Base-by-base conservation (phyloP, 2,113 vertebrate species). In the Hemibagrus wyckioides region DNA sequence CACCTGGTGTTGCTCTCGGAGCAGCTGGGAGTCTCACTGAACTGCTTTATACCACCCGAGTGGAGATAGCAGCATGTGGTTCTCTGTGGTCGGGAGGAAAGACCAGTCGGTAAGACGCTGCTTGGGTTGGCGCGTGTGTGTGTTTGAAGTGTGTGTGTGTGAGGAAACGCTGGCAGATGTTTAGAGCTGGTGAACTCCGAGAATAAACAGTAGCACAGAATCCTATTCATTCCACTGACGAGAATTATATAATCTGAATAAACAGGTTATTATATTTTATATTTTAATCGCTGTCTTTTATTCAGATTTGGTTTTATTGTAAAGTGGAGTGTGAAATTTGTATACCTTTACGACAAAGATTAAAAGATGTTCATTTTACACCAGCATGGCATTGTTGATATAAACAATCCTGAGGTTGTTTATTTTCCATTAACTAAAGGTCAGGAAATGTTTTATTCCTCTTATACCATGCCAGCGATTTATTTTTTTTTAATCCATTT, bases 1-100 rank as follows among this genome's bases (percentile, higher is more conserved):
- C 48, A 71, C 77, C 77, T 71, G 36, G 63, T 52, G 57, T 63
- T 63, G 30, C 75, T 52, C 30, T 30, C 4, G 85, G 44, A n/a
- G 77, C 25, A 25, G 65, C 50, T 33, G n/a, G 3, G 50, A 48
- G 36, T 80, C 52, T 15, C 28, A 2, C 50, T 48, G 15, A 19
- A n/a, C 28, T 61, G 30, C 67, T 59, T 50, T 41, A 23, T 23
- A 59, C 85, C 17, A 36, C 85, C 44, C 17, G 25, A 21, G 69
- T n/a, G 33, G 86, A 39, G 82, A 79, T 91, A 54, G 88, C 93
- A 95, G 89, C 94, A 99, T 98, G 98, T 99, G 98, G 97, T 97
- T 99, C 95, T 99, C 97, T 88, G 97, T 99, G 90, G 97, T 99
- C 90, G 98, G 98, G 92, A 96, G 94, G 93, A 95, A 89, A 90